Base-by-base conservation (phyloP, 2,888 invertebrate species). In the Oxystoma pomonae region DNA sequence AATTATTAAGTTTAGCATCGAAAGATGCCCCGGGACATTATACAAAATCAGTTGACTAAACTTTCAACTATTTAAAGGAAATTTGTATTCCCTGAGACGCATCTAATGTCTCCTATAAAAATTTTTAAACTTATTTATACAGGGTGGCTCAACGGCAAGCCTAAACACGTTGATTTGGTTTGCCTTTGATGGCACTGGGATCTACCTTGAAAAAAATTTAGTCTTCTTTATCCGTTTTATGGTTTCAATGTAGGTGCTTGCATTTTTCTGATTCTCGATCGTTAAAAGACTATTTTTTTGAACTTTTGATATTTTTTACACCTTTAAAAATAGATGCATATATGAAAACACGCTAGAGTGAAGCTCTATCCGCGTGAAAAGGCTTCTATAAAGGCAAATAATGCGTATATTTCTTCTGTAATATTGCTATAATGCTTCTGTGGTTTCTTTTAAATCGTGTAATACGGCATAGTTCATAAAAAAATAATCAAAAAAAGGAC, bases 11-110 rank as follows among this genome's bases (percentile, higher is more conserved):
- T 35, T 35, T 12, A 35, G 35, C 35, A 35, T 3, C 35, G 35
- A 35, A 35, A 35, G 35, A 35, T 35, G 35, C 35, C 12, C 12
- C 12, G 12, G 35, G 35, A 35, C 12, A 35, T 35, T 35, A 7
- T 35, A 3, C 5, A 12, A 35, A 35, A 35, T 35, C 35, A 35
- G 35, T 35, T 35, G 35, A 35, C 35, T 35, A 35, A 35, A 35
- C 35, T 35, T 35, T 35, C 70, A 76, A 76, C 73, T 76, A 76
- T 76, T 76, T 76, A 77, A 76, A 75, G 73, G 76, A 76, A 76
- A 76, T 77, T 77, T 76, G 76, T 77, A 77, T 77, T 76, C 77
- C 74, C 73, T 70, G 70, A 73, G 71, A 73, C 71, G 71, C 72
- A 35, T 35, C 35, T 35, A 7, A 35, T 35, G 35, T 3, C 12